Evolutionary conservation across 2,888 invertebrate genomes (phyloP).

Genomic region (Temnothorax rugatulus): DNA sequence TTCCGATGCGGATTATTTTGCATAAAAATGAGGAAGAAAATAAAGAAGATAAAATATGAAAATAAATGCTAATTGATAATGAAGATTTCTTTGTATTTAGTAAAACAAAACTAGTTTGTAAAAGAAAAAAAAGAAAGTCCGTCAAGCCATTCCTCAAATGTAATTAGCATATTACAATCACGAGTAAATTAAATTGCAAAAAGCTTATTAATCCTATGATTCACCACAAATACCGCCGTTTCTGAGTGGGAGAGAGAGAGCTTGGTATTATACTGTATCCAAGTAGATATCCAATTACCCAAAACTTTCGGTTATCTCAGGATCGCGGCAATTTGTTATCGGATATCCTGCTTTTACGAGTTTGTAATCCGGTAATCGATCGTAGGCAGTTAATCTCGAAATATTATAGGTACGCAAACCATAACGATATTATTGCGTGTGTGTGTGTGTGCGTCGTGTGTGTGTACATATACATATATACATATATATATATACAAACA

Average conservation of each 20-base stretch:
- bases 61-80: constrained; percentile 29
- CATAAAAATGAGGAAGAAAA: background rate
- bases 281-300: constrained; percentile 55
- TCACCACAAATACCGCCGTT: background rate
- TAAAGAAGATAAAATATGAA: background rate
- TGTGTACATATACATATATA: too few species aligned
- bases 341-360: constrained; percentile 56
- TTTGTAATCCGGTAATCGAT: constrained; percentile 56
- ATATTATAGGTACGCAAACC: constrained; percentile 46
- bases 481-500: too few species aligned
- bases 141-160: background rate
- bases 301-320: constrained; percentile 56
- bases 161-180: constrained; percentile 27
- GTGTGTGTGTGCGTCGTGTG: too few species aligned
- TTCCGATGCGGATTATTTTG: background rate
- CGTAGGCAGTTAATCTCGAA: constrained; percentile 54
- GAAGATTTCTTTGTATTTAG: background rate
- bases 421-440: constrained; percentile 44
- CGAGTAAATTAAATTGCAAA: constrained; percentile 32
- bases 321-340: constrained; percentile 53
- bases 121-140: background rate
- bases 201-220: constrained; percentile 42
- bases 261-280: constrained; percentile 52
- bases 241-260: background rate
- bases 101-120: background rate